Evolutionary conservation across 92 coral and sea anemone species (phyloP).

Genomic region (Diadumene lineata): DNA sequence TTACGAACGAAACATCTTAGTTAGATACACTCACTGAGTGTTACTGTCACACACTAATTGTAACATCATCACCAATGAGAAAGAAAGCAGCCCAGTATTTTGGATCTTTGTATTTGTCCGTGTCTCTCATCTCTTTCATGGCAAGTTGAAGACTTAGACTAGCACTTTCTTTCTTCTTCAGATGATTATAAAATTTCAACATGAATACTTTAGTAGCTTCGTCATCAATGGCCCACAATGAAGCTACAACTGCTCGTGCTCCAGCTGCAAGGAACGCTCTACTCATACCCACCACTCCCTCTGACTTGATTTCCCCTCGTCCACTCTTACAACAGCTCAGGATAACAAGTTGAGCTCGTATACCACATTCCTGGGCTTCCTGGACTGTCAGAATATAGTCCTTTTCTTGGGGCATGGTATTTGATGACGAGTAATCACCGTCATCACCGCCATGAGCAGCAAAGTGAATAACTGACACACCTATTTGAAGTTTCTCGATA

Average conservation of each 20-base stretch:
- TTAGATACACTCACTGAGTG: no score
- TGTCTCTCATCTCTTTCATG: conserved; percentile 20
- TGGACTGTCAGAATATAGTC: conserved; percentile 22
- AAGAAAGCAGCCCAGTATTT: conserved; percentile 28
- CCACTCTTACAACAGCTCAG: conserved; percentile 35
- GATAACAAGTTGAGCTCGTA: conserved; percentile 24
- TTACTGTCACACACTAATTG: background rate
- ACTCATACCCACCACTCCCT: conserved; percentile 30
- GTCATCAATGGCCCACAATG: conserved; percentile 27
- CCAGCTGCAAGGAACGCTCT: conserved; percentile 38
- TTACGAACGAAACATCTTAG: no score
- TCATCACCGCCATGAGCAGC: conserved; percentile 49
- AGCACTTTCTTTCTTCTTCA: conserved; percentile 12
- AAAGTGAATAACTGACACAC: conserved; percentile 22
- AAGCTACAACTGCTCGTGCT: conserved; percentile 29
- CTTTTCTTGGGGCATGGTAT: conserved; percentile 11
- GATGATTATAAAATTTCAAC: conserved; percentile 12
- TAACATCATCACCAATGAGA: conserved; percentile 25
- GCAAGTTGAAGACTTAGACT: conserved; percentile 19
- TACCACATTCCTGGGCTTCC: conserved; percentile 18
- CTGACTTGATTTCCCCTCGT: conserved; percentile 21
- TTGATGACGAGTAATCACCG: conserved; percentile 7
- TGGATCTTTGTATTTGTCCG: conserved; percentile 1
- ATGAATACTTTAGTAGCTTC: conserved; percentile 5
- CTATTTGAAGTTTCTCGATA: conserved; percentile 1